Evolutionary conservation across 2,797 vertebrate species (phyloP).

Genomic region (Ctenochaetus hawaiiensis): DNA sequence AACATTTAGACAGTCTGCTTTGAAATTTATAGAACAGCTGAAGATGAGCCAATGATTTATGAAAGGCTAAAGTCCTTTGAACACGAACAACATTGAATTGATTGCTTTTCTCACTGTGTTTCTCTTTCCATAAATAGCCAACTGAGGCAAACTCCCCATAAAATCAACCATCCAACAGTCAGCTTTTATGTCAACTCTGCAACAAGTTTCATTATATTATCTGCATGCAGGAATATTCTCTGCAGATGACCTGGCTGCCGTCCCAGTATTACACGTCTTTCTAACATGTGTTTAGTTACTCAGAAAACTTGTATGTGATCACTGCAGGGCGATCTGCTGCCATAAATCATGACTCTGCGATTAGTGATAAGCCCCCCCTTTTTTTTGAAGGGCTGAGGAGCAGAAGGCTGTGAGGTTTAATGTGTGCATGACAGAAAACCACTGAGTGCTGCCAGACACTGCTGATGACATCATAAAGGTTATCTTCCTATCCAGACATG

Average conservation of each 20-base stretch:
- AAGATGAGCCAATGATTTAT: constrained; percentile 31
- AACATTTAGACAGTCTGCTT: not conserved
- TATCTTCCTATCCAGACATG: constrained; percentile 31
- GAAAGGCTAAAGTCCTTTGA: not conserved
- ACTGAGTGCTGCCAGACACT: constrained; percentile 51
- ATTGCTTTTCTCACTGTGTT: constrained; percentile 25
- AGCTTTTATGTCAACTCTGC: constrained; percentile 29
- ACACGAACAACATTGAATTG: not conserved
- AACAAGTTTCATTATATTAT: constrained; percentile 35
- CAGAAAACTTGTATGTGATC: constrained; percentile 23
- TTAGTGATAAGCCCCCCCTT: constrained; percentile 49
- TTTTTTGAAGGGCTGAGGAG: constrained; percentile 35
- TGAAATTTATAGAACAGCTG: constrained; percentile 25
- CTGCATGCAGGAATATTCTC: constrained; percentile 51
- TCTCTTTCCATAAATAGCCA: constrained; percentile 4
- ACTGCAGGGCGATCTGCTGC: constrained; percentile 23
- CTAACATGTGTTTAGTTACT: constrained; percentile 54
- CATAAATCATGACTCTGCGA: constrained; percentile 56
- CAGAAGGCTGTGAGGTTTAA: constrained; percentile 33
- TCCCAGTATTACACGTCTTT: constrained; percentile 47
- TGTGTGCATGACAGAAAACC: constrained; percentile 22
- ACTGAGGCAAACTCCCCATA: constrained; percentile 12
- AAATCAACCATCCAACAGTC: constrained; percentile 17
- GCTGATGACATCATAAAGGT: constrained; percentile 50
- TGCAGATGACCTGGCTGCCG: constrained; percentile 56